Evolutionary conservation across 64 coral and sea anemone species (phyloP).

Genomic region (Actinia tenebrosa): DNA sequence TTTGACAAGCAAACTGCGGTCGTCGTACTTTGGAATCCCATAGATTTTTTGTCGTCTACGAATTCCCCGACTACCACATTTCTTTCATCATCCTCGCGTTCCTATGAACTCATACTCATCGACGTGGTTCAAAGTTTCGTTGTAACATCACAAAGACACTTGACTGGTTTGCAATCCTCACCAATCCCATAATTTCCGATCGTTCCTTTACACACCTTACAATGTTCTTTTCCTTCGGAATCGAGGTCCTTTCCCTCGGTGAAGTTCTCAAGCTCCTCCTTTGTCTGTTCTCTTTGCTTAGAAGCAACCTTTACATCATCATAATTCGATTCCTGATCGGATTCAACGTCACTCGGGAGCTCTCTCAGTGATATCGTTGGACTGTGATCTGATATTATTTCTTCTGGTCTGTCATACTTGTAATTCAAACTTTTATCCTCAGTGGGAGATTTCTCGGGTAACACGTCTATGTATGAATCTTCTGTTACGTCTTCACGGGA

Average conservation of each 20-base stretch:
- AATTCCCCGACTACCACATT: too few species aligned
- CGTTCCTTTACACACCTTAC: neutral
- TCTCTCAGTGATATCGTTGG: neutral
- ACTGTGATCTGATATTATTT: neutral
- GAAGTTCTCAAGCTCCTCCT: neutral
- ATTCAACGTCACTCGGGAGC: neutral
- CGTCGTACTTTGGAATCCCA: too few species aligned
- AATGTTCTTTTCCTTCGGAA: neutral
- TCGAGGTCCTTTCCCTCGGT: neutral
- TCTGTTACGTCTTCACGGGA: neutral
- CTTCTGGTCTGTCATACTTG: neutral
- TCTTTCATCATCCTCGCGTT: too few species aligned
- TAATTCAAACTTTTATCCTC: neutral
- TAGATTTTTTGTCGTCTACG: too few species aligned
- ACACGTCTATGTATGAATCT: neutral
- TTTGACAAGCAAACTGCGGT: too few species aligned
- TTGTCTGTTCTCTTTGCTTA: neutral
- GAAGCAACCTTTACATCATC: neutral
- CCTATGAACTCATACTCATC: neutral
- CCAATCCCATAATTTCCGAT: neutral
- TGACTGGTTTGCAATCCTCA: conserved; percentile 10
- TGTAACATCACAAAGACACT: neutral
- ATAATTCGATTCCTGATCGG: neutral
- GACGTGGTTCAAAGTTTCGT: neutral
- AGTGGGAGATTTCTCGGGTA: neutral